These are phyloP conservation scores for Apodemia hepburni DNA, from an alignment of 2,888 invertebrate genomes.

Conservation along the genomic window DNA sequence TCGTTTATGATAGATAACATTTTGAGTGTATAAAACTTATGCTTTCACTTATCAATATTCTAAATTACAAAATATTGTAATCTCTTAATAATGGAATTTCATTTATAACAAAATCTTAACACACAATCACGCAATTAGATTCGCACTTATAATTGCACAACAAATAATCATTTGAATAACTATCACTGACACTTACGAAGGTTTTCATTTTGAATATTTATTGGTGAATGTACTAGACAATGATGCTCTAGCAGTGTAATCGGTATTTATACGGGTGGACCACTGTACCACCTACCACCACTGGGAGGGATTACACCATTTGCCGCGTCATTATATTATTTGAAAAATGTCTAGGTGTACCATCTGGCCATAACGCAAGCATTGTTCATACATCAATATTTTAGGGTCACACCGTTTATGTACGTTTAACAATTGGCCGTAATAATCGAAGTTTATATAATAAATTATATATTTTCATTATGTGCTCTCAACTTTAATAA, in stretches of 20 bases:
- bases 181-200: conserved; percentile 70
- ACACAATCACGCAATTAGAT: conserved; percentile 1
- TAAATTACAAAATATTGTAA: background rate
- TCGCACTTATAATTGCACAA: conserved; percentile 17
- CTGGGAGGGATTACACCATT: conserved; percentile 67
- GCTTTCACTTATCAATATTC: too few relatives aligned
- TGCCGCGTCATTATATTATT: conserved; percentile 58
- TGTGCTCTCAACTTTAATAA: background rate
- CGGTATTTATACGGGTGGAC: conserved; percentile 66
- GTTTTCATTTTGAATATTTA: conserved; percentile 68
- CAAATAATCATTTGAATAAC: conserved; percentile 35
- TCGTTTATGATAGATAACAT: too few relatives aligned
- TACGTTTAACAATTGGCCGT: background rate
- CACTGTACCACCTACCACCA: conserved; percentile 64
- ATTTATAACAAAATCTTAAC: conserved; percentile 6
- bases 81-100: background rate
- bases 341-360: conserved; percentile 56
- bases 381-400: conserved; percentile 35
- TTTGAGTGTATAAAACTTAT: too few relatives aligned
- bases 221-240: conserved; percentile 69
- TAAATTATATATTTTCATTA: background rate
- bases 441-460: background rate
- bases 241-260: conserved; percentile 64
- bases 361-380: conserved; percentile 49
- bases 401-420: conserved; percentile 14